Percentiles rank a stretch among this genome's conserved stretches.
Conservation (phyloP, 2,888 invertebrate genomes). For the Chelonus formosanus region DNA sequence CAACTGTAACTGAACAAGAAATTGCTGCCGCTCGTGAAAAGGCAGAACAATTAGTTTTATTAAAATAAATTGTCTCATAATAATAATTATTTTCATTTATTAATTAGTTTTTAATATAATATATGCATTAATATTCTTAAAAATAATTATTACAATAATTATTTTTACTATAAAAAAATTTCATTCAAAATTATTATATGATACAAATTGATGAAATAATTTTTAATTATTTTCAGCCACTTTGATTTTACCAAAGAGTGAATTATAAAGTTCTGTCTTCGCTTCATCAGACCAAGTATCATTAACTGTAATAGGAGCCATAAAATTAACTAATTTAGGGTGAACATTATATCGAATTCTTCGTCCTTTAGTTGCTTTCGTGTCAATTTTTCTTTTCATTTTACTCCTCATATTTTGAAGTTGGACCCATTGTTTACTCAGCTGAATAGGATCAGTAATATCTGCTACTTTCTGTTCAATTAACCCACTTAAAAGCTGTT, state of each 20-base stretch:
- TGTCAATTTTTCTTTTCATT: slow-evolving; percentile 93
- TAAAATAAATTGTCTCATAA: too few species aligned
- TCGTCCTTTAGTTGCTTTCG: slow-evolving; percentile 92
- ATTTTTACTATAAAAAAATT: too few species aligned
- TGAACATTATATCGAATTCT: slow-evolving; percentile 88
- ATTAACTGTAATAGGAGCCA: slow-evolving; percentile 80
- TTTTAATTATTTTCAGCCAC: neutral
- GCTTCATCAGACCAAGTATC: slow-evolving; percentile 80
- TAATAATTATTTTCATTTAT: too few species aligned
- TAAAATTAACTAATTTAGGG: slow-evolving; percentile 86
- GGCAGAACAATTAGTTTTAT: slow-evolving; percentile 49
- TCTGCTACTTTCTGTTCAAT: slow-evolving; percentile 90
- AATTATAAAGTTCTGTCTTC: slow-evolving; percentile 81
- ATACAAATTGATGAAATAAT: neutral
- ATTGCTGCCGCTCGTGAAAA: slow-evolving; percentile 71
- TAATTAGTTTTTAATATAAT: too few species aligned
- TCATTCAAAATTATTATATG: too few species aligned
- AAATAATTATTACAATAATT: too few species aligned
- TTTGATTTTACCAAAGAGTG: slow-evolving; percentile 76
- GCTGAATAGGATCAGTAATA: slow-evolving; percentile 83
- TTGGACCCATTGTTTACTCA: slow-evolving; percentile 90
- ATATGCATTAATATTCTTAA: too few species aligned
- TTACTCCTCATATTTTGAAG: slow-evolving; percentile 90
- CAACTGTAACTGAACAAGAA: slow-evolving; percentile 75
- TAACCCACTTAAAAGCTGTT: slow-evolving; percentile 88